Evolutionary conservation across 2,888 invertebrate species (phyloP).

Genomic region (Cephalotes varians): DNA sequence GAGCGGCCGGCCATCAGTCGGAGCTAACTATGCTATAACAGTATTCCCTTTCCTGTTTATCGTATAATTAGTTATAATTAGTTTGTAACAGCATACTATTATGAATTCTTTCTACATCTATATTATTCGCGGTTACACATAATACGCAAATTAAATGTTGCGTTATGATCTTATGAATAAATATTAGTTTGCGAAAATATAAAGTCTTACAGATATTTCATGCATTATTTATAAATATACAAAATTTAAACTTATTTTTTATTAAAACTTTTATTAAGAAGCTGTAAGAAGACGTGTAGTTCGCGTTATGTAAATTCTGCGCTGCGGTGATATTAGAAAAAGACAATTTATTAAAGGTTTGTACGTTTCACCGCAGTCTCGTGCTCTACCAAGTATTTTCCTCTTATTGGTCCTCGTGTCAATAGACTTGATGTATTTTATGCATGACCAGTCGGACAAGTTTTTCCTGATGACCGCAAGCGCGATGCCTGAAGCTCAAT

Average conservation of each 20-base stretch:
- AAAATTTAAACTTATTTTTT: slow-evolving; percentile 2
- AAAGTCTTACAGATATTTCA: background rate
- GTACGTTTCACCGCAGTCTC: slow-evolving; percentile 69
- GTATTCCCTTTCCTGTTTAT: slow-evolving; percentile 26
- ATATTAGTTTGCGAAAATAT: background rate
- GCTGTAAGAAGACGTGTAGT: background rate
- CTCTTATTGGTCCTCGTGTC: slow-evolving; percentile 64
- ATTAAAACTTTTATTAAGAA: background rate
- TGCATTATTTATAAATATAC: background rate
- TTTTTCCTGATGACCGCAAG: slow-evolving; percentile 77
- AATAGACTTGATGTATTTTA: slow-evolving; percentile 69
- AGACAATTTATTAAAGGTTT: slow-evolving; percentile 60
- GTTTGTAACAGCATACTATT: background rate
- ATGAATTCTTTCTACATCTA: slow-evolving; percentile 16
- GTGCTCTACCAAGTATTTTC: slow-evolving; percentile 66
- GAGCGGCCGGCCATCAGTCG: slow-evolving; percentile 6
- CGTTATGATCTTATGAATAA: slow-evolving; percentile 4
- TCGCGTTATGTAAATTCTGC: slow-evolving; percentile 18
- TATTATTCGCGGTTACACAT: slow-evolving; percentile 3
- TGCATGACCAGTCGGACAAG: slow-evolving; percentile 72
- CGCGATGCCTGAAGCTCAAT: slow-evolving; percentile 66
- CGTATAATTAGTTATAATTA: slow-evolving; percentile 22
- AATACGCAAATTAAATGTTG: slow-evolving; percentile 24
- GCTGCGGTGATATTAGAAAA: slow-evolving; percentile 61
- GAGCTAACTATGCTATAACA: slow-evolving; percentile 29